These are phyloP conservation scores for Neodiprion fabricii DNA, from an alignment of 1,140 invertebrate genomes.

Conservation along the genomic window DNA sequence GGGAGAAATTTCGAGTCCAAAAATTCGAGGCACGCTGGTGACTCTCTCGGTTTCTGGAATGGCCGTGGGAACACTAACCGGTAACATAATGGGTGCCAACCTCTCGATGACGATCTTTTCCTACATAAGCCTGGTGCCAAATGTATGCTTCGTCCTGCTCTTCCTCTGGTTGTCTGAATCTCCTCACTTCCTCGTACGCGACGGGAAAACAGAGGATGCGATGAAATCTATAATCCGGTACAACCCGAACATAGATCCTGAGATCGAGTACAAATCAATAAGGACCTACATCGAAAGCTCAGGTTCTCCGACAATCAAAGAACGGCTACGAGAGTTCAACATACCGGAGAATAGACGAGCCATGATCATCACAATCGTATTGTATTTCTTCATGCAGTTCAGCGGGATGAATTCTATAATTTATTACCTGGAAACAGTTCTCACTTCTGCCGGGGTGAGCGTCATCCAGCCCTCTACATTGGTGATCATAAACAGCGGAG, in stretches of 20 bases:
- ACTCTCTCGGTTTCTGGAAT: constrained; percentile 66
- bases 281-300: background rate
- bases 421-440: constrained; percentile 78
- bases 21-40: constrained; percentile 69
- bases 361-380: constrained; percentile 67
- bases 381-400: constrained; percentile 79
- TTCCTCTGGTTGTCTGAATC: constrained; percentile 75
- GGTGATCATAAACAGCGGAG: constrained; percentile 71
- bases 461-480: constrained; percentile 58
- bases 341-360: constrained; percentile 64
- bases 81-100: constrained; percentile 68
- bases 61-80: constrained; percentile 68
- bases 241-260: constrained; percentile 12
- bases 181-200: constrained; percentile 71
- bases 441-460: constrained; percentile 65
- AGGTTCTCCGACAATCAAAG: background rate
- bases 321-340: constrained; percentile 29
- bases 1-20: constrained; percentile 67
- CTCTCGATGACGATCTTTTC: constrained; percentile 63
- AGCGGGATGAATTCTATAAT: constrained; percentile 79
- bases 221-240: constrained; percentile 52
- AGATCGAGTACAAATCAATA: constrained; percentile 3
- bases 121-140: constrained; percentile 60
- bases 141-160: constrained; percentile 64
- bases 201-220: constrained; percentile 65